Evolutionary conservation across 2,113 vertebrate species (phyloP), one percentile per base, ranked within the genome.

Genomic region (Vulpes vulpes): DNA sequence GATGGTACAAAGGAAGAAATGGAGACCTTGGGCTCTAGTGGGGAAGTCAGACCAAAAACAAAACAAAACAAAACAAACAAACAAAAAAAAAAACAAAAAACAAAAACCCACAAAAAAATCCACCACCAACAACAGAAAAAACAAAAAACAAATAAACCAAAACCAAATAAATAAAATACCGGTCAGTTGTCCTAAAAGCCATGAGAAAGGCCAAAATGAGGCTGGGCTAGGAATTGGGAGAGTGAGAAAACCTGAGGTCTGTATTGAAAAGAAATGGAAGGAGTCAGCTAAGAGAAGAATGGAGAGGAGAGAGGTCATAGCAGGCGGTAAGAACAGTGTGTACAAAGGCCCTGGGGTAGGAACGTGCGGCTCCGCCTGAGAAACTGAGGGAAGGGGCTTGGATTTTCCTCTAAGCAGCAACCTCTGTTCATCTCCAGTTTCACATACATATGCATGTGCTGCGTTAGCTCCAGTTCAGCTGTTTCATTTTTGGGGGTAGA

Each of bases 401-500:
- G 32, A 32, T 51, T 55, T 87, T 22, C 15, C 53, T 87, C 25
- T 73, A 19, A 53, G 30, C 1, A 19, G 10, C 20, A 43, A 15
- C n/a, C 60, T 79, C 59, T 79, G 57, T 27, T 53, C 35, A 1
- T 57, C 74, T 83, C 76, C 23, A 43, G 5, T 74, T 74, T 93
- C 62, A 27, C 59, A 67, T 30, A 35, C 64, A 27, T 30, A 4
- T 76, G 27, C 11, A 55, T 38, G 17, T 11, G n/a, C 49, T n/a
- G 19, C 1, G 0, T 83, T 55, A 51, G 69, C 79, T 92, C 80
- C 71, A 82, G 49, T 91, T 69, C 82, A 85, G 51, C 49, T 91
- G 9, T 93, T 95, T 83, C 81, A 60, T 88, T 98, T 93, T 96
- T 17, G 53, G 83, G 79, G 73, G 79, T 91, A 88, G 94, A 95